phyloP scores from a whole-genome alignment of 2,113 vertebrate genomes.

The Todiramphus chloris region DNA sequence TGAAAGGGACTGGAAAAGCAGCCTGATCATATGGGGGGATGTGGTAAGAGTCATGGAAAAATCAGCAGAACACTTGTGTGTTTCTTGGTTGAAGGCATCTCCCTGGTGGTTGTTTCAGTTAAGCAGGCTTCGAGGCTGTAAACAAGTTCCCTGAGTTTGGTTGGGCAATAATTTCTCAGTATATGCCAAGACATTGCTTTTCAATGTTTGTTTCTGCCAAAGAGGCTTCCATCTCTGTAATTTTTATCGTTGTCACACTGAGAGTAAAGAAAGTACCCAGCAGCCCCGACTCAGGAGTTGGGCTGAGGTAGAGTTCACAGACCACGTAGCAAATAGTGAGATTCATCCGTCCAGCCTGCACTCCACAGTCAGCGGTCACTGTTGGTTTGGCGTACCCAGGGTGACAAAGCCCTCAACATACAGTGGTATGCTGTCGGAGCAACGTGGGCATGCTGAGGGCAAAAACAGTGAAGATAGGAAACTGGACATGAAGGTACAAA shows the following conservation, averaged over 20 bases:
- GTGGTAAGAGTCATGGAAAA: background rate
- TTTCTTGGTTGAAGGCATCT: background rate
- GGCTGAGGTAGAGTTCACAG: background rate
- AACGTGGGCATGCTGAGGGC: background rate
- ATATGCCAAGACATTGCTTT: background rate
- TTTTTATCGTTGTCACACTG: background rate
- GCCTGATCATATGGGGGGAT: background rate
- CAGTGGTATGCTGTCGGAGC: background rate
- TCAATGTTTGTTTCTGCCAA: background rate
- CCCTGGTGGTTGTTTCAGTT: background rate
- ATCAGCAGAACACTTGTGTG: background rate
- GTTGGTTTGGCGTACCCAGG: rapidly evolving
- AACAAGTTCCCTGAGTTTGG: background rate
- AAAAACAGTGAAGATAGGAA: background rate
- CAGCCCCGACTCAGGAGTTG: background rate
- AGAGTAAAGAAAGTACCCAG: background rate
- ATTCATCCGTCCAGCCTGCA: background rate
- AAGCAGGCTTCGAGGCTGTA: background rate
- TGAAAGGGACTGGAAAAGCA: background rate
- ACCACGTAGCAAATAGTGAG: background rate
- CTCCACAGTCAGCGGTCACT: background rate
- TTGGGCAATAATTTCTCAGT: background rate
- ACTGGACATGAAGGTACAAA: background rate
- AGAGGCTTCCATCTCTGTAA: background rate
- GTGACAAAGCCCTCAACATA: background rate